A percentile compares a stretch with the other conserved stretches of the same genome.
phyloP scores from a whole-genome alignment of 2,797 vertebrate genomes.

The Staurois parvus region DNA sequence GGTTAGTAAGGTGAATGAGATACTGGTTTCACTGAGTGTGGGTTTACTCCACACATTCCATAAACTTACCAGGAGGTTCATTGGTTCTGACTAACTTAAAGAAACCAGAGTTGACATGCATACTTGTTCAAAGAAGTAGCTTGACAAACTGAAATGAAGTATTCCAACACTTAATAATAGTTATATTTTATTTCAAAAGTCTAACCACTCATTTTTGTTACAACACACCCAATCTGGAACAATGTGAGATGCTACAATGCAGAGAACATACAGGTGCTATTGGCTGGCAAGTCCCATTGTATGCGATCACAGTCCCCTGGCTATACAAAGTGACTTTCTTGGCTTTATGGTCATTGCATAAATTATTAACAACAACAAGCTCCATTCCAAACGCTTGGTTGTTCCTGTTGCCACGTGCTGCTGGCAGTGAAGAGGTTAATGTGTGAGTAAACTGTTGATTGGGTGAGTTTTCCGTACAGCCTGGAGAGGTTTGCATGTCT shows the following conservation, averaged over 20 bases:
- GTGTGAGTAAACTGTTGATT: background rate
- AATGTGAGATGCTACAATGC: constrained; percentile 3
- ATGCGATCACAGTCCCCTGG: background rate
- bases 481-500: background rate
- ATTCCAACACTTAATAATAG: background rate
- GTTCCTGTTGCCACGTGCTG: constrained; percentile 1
- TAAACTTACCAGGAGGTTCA: too few species aligned
- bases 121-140: too few species aligned
- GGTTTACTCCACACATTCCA: too few species aligned
- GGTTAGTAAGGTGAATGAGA: too few species aligned
- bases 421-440: constrained; percentile 36
- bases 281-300: background rate
- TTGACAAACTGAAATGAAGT: background rate
- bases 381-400: background rate
- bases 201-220: constrained; percentile 6
- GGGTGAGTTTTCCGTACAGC: background rate
- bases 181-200: constrained; percentile 32
- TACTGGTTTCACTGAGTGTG: too few species aligned
- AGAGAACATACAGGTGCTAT: background rate
- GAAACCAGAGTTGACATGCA: too few species aligned
- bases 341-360: constrained; percentile 28
- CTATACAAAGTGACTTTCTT: background rate
- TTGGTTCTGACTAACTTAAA: too few species aligned
- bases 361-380: background rate
- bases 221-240: background rate